Conservation (phyloP, 2,888 invertebrate genomes). For the Lithophane semibrunnea region DNA sequence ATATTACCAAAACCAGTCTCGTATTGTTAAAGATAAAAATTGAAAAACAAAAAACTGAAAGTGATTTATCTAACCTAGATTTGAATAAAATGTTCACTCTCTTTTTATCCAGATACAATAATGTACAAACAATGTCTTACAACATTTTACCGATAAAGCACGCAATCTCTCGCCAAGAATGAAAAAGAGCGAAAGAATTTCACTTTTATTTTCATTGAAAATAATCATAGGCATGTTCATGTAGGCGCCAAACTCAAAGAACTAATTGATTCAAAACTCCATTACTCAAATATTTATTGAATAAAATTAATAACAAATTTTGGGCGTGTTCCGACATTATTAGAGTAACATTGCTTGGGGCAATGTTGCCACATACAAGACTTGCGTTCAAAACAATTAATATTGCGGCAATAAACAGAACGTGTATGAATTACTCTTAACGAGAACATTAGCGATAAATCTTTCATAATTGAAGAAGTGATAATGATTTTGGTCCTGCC, state of each 20-base stretch:
- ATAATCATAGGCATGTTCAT: neutral
- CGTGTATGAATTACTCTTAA: conserved; percentile 50
- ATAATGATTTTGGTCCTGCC: conserved; percentile 10
- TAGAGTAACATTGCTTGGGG: conserved; percentile 37
- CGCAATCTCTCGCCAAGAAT: neutral
- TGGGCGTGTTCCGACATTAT: conserved; percentile 36
- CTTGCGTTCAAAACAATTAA: conserved; percentile 68
- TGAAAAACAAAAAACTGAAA: neutral
- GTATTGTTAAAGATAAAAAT: neutral
- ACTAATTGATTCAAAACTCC: conserved; percentile 34
- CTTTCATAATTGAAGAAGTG: conserved; percentile 35
- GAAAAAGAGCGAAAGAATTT: neutral
- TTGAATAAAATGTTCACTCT: neutral
- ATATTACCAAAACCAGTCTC: neutral
- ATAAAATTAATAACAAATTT: conserved; percentile 45
- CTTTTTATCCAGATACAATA: conserved; percentile 8
- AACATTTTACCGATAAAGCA: neutral
- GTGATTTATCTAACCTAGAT: neutral
- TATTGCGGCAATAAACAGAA: conserved; percentile 64
- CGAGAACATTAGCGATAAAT: conserved; percentile 51
- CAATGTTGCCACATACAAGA: conserved; percentile 60
- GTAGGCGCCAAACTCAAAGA: neutral
- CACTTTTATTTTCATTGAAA: conserved; percentile 2
- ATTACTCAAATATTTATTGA: conserved; percentile 23
- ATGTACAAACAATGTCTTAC: conserved; percentile 28